phyloP scores from a whole-genome alignment of 2,113 vertebrate species.

The Phainopepla nitens region DNA sequence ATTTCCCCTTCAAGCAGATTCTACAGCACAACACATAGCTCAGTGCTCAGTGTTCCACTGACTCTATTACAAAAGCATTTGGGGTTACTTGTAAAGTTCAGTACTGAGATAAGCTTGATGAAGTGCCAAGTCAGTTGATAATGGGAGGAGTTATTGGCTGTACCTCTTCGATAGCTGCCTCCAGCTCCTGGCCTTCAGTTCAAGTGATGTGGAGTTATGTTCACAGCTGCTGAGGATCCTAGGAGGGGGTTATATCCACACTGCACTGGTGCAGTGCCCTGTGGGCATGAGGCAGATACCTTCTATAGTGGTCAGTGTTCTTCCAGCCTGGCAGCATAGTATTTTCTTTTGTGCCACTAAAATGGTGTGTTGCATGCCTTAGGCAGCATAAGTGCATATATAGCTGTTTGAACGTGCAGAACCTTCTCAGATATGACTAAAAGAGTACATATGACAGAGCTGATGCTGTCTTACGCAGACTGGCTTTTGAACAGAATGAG shows the following conservation, averaged over 20 bases:
- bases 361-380: not conserved
- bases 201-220: not conserved
- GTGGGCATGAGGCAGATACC: not conserved
- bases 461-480: not conserved
- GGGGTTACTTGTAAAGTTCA: not conserved
- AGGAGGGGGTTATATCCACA: not conserved
- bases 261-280: not conserved
- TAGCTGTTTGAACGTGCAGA: not conserved
- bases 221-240: not conserved
- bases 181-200: not conserved
- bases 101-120: not conserved
- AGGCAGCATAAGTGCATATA: not conserved
- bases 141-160: not conserved
- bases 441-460: not conserved
- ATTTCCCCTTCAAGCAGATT: not conserved
- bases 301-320: rapidly evolving
- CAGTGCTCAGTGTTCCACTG: not conserved
- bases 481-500: not conserved
- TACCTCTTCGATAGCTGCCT: not conserved
- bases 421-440: not conserved
- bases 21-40: not conserved
- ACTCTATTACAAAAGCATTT: not conserved
- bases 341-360: not conserved
- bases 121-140: not conserved
- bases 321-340: not conserved